Conservation (phyloP, 2,113 vertebrate species). For the Cervus canadensis region DNA sequence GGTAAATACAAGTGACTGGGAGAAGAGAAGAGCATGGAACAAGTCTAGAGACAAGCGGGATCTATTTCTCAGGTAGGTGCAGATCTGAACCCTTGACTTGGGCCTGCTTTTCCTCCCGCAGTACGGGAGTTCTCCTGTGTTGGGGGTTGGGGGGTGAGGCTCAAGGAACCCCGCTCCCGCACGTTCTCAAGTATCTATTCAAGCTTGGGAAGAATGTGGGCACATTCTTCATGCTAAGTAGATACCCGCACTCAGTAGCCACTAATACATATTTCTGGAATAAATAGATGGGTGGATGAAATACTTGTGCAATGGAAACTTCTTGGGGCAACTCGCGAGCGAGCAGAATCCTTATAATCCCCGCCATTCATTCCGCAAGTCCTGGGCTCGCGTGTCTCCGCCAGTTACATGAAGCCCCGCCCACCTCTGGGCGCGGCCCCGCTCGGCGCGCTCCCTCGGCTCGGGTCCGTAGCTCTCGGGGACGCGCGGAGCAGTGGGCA, state of each 20-base stretch:
- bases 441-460: rapidly evolving
- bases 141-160: neutral
- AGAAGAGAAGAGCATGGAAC: neutral
- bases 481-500: rapidly evolving
- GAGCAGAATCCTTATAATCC: rapidly evolving
- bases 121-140: neutral
- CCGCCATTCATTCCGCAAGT: neutral
- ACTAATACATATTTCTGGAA: neutral
- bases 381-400: rapidly evolving
- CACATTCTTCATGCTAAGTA: neutral
- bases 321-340: neutral
- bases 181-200: neutral
- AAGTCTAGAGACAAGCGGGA: neutral
- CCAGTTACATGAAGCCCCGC: neutral
- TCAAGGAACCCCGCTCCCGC: neutral
- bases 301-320: neutral
- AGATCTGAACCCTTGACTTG: neutral
- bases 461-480: rapidly evolving
- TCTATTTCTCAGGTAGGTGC: neutral
- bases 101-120: neutral
- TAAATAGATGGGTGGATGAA: neutral
- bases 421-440: neutral
- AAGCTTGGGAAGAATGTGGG: neutral
- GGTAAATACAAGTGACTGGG: neutral
- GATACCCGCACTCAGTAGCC: neutral